Base-by-base conservation (phyloP, 2,888 invertebrate genomes). In the Watsonalla binaria region DNA sequence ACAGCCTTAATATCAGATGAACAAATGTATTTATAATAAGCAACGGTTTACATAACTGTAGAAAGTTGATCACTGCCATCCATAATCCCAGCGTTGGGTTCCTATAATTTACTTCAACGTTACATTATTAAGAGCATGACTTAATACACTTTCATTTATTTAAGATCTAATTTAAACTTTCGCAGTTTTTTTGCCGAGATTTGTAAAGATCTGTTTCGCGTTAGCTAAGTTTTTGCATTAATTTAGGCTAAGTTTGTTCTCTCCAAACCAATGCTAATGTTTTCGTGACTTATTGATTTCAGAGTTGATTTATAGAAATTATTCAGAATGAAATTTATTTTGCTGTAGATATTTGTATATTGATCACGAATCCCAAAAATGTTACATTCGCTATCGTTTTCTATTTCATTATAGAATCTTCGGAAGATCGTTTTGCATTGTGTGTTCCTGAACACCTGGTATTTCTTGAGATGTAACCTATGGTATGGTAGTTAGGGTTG, bases 11-110 rank as follows among this genome's bases (percentile, higher is more conserved):
- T 37, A 8, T 37, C 8, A 7, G 13, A 35, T 35, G 11, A 48
- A 47, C n/a, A 34, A 35, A 48, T 48, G 4, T 48, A 13, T 48
- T 35, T 48, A 8, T 48, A 51, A 47, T 45, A 47, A 51, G 50
- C 54, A 35, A 34, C 45, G 46, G 39, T 47, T 57, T 57, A 57
- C 54, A 54, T 54, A 57, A 57, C 45, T 52, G 46, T 57, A 57
- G 57, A 57, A 54, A 57, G 57, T 51, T 54, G 54, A 35, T 33
- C 45, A 13, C 15, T 13, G 14, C 11, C 52, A 39, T 51, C 45
- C 33, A 34, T 57, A 52, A 47, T 52, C 46, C 47, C 49, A 50
- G 9, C 37, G 47, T 53, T 13, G 51, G 46, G 51, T 8, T 46
- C 15, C 48, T 55, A 52, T 55, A 54, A 58, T 54, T 59, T 47